phyloP scores from a whole-genome alignment of 2,888 invertebrate genomes.

The Orgyia antiqua region DNA sequence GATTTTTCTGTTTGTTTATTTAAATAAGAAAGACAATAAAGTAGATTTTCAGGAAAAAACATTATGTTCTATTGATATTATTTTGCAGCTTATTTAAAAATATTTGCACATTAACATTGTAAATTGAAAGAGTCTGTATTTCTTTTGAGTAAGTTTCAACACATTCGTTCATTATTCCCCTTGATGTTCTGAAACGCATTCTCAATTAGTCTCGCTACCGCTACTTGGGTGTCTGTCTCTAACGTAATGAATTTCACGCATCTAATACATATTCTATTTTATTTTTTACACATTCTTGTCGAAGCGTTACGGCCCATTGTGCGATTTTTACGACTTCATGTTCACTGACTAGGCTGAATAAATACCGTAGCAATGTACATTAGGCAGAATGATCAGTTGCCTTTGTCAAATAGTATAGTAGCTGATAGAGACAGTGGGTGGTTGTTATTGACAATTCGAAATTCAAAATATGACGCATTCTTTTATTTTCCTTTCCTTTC shows the following conservation, averaged over 20 bases:
- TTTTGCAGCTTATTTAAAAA: no score
- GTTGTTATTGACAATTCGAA: slow-evolving; percentile 19
- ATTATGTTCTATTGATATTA: no score
- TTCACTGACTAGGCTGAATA: slow-evolving; percentile 26
- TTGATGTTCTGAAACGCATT: slow-evolving; percentile 27
- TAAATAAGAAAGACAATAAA: no score
- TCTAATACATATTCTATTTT: slow-evolving; percentile 40
- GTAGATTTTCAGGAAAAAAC: no score
- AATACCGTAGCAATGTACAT: slow-evolving; percentile 36
- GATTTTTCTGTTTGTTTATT: no score
- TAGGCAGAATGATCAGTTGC: slow-evolving; percentile 20
- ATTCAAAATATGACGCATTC: slow-evolving; percentile 9
- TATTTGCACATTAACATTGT: no score
- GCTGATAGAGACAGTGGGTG: slow-evolving; percentile 24
- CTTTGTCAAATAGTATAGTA: slow-evolving; percentile 20
- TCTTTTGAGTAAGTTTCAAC: no score
- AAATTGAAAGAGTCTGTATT: no score
- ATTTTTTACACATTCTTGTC: slow-evolving; percentile 38
- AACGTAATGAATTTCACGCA: slow-evolving; percentile 54
- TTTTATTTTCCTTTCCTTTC: slow-evolving; percentile 2
- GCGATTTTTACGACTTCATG: slow-evolving; percentile 38
- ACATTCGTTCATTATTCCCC: slow-evolving; percentile 21
- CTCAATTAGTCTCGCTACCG: slow-evolving; percentile 38
- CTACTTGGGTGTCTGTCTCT: slow-evolving; percentile 59
- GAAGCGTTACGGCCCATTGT: slow-evolving; percentile 43